Evolutionary conservation across 2,797 vertebrate genomes (phyloP), one percentile per base, ranked within the genome.

Genomic region (Coranthus polyacanthus): DNA sequence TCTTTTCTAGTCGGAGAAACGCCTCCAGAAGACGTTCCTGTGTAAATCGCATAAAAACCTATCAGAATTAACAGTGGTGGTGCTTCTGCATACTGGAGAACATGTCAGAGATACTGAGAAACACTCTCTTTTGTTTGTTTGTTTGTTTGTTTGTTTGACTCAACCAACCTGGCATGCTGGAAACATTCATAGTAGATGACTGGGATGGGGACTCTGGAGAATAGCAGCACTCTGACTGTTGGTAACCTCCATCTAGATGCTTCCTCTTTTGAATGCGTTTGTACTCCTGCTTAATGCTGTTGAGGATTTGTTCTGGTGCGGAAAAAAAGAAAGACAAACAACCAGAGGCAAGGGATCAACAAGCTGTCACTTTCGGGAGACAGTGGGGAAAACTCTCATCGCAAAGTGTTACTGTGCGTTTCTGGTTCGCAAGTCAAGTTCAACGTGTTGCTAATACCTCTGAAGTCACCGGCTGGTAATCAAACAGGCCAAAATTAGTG

Each of bases 231-330:
- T 98, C 97, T 83, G 94, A 92, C 79, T 96, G 96, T 71, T 96
- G 96, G 88, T 95, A 96, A 83, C 89, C 95, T 90, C 92, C 96
- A 93, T 99, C 97, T 94, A 99, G 94, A 91, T 98, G 97, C 93
- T 96, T 96, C 90, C 97, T 96, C 92, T 98, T 98, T 85, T 98
- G 97, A 94, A 99, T 98, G 59, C 97, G 96, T 94, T 98, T 98
- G 93, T 98, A 99, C 84, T 99, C 98, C 86, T 98, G 97, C 94
- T 99, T 99, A 91, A 99, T 98, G 94, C 96, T 99, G 92, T 96
- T 93, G 59, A 99, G 95, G 90, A 99, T 99, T 98, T 99, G 97
- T 94, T 98, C 97, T 99, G n/a, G 55, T 44, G 32, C 10, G 26
- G 47, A 34, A 68, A 22, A 75, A 50, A 58, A 50, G 36, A 21